These are phyloP conservation scores for Metaphire vulgaris DNA, from an alignment of 1,140 invertebrate species.

Conservation along the genomic window DNA sequence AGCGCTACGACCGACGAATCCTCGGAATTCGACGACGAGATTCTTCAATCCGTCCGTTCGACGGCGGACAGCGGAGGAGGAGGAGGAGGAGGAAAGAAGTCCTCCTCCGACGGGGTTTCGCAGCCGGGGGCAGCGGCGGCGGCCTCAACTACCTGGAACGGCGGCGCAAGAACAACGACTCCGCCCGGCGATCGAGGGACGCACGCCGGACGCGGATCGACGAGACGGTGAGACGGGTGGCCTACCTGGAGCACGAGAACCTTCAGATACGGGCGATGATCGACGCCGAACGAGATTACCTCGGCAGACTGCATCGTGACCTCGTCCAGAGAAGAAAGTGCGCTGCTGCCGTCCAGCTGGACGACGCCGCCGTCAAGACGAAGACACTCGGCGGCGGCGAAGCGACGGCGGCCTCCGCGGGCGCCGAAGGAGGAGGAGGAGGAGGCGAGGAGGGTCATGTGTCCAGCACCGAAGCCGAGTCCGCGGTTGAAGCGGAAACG, in stretches of 20 bases:
- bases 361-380: no score
- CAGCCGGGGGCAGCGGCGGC: slow-evolving; percentile 38
- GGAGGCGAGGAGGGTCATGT: no score
- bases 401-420: no score
- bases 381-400: no score
- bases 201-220: slow-evolving; percentile 50
- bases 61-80: not conserved
- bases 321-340: no score
- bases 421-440: no score
- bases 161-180: slow-evolving; percentile 53
- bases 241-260: slow-evolving; percentile 52
- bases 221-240: slow-evolving; percentile 47
- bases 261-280: slow-evolving; percentile 42
- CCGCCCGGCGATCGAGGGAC: slow-evolving; percentile 51
- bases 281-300: not conserved
- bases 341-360: no score
- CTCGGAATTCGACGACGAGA: not conserved
- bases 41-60: not conserved
- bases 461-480: no score
- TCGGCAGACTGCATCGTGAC: not conserved
- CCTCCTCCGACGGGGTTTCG: slow-evolving; percentile 3
- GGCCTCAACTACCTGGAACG: slow-evolving; percentile 52
- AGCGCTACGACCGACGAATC: not conserved
- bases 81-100: slow-evolving; percentile 32
- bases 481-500: no score